Evolutionary conservation across 2,888 invertebrate genomes (phyloP).

Genomic region (Eupithecia pulchellata): DNA sequence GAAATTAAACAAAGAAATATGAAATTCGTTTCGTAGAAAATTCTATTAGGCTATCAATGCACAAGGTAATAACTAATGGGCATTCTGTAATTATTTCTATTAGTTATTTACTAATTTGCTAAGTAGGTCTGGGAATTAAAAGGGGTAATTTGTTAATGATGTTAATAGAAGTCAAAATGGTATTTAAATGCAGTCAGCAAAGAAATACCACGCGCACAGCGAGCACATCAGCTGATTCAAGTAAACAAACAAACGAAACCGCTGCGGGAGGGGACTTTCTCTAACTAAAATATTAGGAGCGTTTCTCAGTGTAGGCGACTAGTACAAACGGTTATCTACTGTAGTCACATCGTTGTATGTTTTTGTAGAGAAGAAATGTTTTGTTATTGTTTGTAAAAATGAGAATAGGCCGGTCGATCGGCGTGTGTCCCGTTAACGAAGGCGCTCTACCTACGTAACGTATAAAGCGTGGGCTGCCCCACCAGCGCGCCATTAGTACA

Average conservation of each 20-base stretch:
- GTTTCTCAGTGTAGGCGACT: constrained; percentile 31
- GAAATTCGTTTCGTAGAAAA: constrained; percentile 15
- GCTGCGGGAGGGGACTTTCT: constrained; percentile 52
- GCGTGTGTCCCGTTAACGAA: constrained; percentile 83
- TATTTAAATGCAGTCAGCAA: constrained; percentile 29
- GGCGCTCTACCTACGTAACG: constrained; percentile 80
- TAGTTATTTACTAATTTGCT: constrained; percentile 37
- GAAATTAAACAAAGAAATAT: background rate
- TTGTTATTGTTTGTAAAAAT: constrained; percentile 81
- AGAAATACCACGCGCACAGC: constrained; percentile 55
- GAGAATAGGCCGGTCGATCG: constrained; percentile 83
- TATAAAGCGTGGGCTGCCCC: constrained; percentile 83
- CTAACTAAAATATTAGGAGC: constrained; percentile 43
- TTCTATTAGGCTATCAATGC: constrained; percentile 21
- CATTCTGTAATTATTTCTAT: constrained; percentile 26
- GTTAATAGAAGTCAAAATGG: constrained; percentile 10
- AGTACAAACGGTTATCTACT: constrained; percentile 36
- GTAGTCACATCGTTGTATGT: constrained; percentile 50
- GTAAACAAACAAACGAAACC: constrained; percentile 67
- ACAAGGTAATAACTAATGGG: constrained; percentile 6
- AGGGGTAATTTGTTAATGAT: constrained; percentile 24
- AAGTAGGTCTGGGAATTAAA: constrained; percentile 26
- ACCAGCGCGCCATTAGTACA: constrained; percentile 81
- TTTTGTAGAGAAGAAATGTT: constrained; percentile 59
- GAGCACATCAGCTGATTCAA: constrained; percentile 73